phyloP scores from a whole-genome alignment of 2,113 vertebrate genomes.

The Pterocles burchelli region DNA sequence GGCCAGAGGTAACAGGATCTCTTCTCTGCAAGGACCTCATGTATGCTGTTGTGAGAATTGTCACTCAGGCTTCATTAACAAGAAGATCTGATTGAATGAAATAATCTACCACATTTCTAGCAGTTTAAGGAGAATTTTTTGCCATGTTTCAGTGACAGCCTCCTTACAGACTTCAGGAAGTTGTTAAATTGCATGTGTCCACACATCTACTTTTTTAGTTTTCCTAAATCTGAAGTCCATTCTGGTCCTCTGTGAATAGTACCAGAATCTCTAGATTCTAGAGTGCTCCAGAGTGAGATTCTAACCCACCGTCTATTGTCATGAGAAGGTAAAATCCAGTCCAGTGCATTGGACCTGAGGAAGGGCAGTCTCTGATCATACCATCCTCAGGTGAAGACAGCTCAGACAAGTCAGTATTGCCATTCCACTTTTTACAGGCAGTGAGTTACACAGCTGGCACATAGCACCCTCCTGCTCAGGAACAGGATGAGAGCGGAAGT shows the following conservation, averaged over 20 bases:
- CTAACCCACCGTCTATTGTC: neutral
- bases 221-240: neutral
- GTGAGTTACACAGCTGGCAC: neutral
- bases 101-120: neutral
- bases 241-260: neutral
- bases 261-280: too few species aligned
- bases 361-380: neutral
- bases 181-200: neutral
- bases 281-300: neutral
- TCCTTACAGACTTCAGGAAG: neutral
- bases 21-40: neutral
- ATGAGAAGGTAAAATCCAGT: neutral
- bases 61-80: neutral
- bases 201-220: neutral
- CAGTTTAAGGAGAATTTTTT: neutral
- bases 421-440: neutral
- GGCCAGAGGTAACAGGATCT: neutral
- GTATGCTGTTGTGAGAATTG: neutral
- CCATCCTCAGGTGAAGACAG: neutral
- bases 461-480: too few species aligned
- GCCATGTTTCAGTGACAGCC: neutral
- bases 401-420: neutral
- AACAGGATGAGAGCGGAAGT: neutral
- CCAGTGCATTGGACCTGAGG: neutral
- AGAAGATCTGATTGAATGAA: neutral